Evolutionary conservation across 1,140 invertebrate genomes (phyloP).

Genomic region (Holotrichia oblita): DNA sequence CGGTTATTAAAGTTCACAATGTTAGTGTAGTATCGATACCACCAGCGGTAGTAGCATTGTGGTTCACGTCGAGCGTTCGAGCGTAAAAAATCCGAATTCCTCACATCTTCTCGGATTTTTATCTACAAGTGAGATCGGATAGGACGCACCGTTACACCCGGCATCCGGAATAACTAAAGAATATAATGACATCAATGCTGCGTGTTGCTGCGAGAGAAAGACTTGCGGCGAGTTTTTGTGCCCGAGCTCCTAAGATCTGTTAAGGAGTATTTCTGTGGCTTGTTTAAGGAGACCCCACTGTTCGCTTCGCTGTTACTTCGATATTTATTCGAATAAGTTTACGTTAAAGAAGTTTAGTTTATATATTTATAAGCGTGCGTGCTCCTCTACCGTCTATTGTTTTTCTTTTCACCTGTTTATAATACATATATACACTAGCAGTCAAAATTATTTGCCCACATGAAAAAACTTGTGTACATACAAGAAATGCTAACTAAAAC

Average conservation of each 20-base stretch:
- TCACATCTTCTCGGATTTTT: background rate
- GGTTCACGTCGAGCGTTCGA: background rate
- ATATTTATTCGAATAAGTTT: no score
- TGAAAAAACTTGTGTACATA: no score
- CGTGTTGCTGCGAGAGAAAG: background rate
- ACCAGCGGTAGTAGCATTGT: background rate
- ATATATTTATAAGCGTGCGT: no score
- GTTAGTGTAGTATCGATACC: background rate
- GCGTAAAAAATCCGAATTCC: constrained; percentile 1
- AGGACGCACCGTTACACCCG: background rate
- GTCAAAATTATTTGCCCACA: no score
- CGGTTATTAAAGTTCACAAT: no score
- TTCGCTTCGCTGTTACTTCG: background rate
- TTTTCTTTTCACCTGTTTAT: no score
- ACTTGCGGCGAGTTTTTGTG: background rate
- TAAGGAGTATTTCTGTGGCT: background rate
- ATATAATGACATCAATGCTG: background rate
- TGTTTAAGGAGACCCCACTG: constrained; percentile 1
- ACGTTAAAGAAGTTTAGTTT: no score
- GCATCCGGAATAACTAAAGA: background rate
- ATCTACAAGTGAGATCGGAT: background rate
- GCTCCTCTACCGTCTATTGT: no score
- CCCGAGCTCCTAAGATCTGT: background rate
- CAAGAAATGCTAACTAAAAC: no score
- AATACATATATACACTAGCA: no score